Evolutionary conservation across 2,113 vertebrate species (phyloP).

Genomic region (Thomomys bottae): DNA sequence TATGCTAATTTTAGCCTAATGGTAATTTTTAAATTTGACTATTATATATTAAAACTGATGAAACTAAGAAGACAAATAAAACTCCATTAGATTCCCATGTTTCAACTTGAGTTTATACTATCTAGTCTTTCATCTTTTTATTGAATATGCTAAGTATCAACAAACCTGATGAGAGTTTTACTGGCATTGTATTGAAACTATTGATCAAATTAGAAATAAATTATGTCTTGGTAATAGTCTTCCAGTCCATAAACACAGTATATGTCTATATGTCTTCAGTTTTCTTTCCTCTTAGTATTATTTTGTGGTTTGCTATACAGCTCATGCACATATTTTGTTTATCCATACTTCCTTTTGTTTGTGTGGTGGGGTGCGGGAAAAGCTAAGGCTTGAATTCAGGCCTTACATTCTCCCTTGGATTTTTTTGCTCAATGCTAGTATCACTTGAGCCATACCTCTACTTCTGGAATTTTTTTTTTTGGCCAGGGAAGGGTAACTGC

Average conservation of each 20-base stretch:
- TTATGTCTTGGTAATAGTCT: not conserved
- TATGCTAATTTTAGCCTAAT: not conserved
- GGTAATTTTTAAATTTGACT: not conserved
- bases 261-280: not conserved
- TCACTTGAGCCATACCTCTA: no score
- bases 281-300: not conserved
- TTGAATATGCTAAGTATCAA: not conserved
- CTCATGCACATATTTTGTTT: no score
- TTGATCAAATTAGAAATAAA: not conserved
- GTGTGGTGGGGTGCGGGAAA: no score
- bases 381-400: no score
- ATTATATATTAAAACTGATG: not conserved
- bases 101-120: not conserved
- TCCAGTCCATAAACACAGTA: not conserved
- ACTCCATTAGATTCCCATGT: not conserved
- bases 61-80: not conserved
- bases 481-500: no score
- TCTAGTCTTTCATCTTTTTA: not conserved
- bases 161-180: not conserved
- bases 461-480: no score
- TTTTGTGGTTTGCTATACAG: not conserved
- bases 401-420: no score
- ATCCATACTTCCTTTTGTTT: no score
- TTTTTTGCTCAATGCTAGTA: no score
- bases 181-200: not conserved